A percentile compares a stretch with the other conserved stretches of the same genome.
Conservation (phyloP, 2,797 vertebrate species). For the Xyrichtys novacula region DNA sequence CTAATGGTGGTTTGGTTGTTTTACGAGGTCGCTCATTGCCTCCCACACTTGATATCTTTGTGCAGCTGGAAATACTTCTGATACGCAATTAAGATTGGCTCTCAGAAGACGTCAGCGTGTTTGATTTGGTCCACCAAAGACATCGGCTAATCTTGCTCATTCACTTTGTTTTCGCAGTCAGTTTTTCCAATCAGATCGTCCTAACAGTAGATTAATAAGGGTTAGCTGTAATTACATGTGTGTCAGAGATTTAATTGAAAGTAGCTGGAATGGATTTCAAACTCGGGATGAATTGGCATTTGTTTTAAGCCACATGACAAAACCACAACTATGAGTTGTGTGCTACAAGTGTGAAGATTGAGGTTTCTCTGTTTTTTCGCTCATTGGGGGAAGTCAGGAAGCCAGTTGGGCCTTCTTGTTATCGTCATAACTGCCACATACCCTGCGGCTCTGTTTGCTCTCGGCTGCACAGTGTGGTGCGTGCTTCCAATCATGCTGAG, state of each 20-base stretch:
- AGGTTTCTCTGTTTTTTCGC: constrained; percentile 21
- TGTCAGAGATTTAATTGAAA: not conserved
- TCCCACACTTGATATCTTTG: constrained; percentile 55
- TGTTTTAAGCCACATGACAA: not conserved
- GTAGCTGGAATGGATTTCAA: constrained; percentile 12
- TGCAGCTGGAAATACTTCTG: constrained; percentile 65
- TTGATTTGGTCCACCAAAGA: constrained; percentile 59
- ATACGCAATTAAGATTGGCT: constrained; percentile 20
- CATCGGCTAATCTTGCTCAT: constrained; percentile 48
- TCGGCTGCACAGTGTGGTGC: constrained; percentile 9
- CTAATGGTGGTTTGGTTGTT: constrained; percentile 30
- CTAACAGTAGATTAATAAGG: not conserved
- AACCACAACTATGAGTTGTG: not conserved
- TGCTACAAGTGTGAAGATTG: constrained; percentile 19
- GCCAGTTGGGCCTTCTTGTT: constrained; percentile 37
- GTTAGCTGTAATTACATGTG: not conserved
- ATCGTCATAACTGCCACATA: constrained; percentile 13
- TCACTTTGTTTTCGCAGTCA: constrained; percentile 32
- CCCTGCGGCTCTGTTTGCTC: constrained; percentile 28
- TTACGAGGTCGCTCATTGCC: constrained; percentile 43
- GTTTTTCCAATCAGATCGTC: constrained; percentile 33
- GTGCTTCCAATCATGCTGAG: constrained; percentile 67
- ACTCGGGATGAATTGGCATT: not conserved
- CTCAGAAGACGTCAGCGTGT: constrained; percentile 46
- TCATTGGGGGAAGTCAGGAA: constrained; percentile 19